Evolutionary conservation across 2,797 vertebrate species (phyloP).

Genomic region (Thunnus albacares): DNA sequence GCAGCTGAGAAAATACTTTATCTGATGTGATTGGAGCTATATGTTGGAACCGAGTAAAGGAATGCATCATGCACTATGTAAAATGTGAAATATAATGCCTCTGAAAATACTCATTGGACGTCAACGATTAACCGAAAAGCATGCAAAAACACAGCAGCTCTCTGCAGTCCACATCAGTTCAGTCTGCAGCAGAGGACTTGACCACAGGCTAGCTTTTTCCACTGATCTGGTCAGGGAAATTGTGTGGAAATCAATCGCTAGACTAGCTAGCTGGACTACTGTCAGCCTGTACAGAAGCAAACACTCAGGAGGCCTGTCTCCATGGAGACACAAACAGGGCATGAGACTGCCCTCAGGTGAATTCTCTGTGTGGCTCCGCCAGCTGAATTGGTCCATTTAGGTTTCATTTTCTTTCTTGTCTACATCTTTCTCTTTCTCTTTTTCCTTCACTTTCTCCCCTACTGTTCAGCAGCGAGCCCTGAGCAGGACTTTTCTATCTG

Average conservation of each 20-base stretch:
- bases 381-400: constrained; percentile 80
- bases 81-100: constrained; percentile 2
- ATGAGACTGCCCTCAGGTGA: constrained; percentile 78
- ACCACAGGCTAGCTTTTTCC: constrained; percentile 40
- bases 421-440: constrained; percentile 67
- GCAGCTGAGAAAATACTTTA: constrained; percentile 50
- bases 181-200: constrained; percentile 11
- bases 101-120: constrained; percentile 9
- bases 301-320: constrained; percentile 76
- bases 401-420: constrained; percentile 79
- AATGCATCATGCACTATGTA: constrained; percentile 7
- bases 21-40: constrained; percentile 40
- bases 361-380: constrained; percentile 73
- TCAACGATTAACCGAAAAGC: neutral
- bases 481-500: constrained; percentile 52
- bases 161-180: neutral
- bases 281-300: constrained; percentile 67
- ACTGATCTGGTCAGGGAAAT: constrained; percentile 49
- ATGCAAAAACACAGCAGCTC: neutral
- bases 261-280: constrained; percentile 56
- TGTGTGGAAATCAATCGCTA: constrained; percentile 71
- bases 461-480: constrained; percentile 55
- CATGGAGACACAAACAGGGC: constrained; percentile 82
- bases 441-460: constrained; percentile 66
- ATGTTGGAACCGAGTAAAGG: constrained; percentile 23